A percentile compares a stretch with the other conserved stretches of the same genome.
These are phyloP conservation scores for Oryctes rhinoceros DNA, from an alignment of 1,140 invertebrate genomes.

Conservation along the genomic window DNA sequence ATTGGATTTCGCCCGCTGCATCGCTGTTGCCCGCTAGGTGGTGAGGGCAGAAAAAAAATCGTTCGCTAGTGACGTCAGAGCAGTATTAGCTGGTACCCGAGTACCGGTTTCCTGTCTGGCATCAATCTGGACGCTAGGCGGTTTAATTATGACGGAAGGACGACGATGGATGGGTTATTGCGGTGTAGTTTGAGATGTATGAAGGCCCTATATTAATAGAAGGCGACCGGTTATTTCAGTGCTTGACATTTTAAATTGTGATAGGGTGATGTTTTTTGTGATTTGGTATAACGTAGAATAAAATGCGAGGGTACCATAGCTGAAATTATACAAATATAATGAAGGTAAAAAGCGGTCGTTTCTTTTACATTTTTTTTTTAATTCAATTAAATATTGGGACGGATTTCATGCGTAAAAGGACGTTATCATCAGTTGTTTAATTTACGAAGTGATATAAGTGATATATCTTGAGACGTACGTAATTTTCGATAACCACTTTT, in stretches of 20 bases:
- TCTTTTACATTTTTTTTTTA: too few relatives aligned
- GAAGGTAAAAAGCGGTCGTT: too few relatives aligned
- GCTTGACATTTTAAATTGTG: neutral
- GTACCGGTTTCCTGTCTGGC: neutral
- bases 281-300: too few relatives aligned
- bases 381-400: too few relatives aligned
- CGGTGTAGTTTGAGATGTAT: neutral
- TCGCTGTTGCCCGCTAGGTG: neutral
- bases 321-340: too few relatives aligned
- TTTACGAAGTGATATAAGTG: too few relatives aligned
- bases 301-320: too few relatives aligned
- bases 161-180: neutral
- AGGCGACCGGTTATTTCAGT: neutral
- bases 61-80: neutral
- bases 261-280: too few relatives aligned
- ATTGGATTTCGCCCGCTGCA: neutral
- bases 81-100: neutral
- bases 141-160: neutral
- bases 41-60: neutral
- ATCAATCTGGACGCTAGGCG: neutral
- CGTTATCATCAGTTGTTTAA: too few relatives aligned
- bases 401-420: too few relatives aligned
- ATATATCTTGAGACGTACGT: too few relatives aligned
- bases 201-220: neutral
- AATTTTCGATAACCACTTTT: too few relatives aligned